A percentile compares a stretch with the other conserved stretches of the same genome.
phyloP scores from a whole-genome alignment of 2,888 invertebrate genomes.

The Macrophya annulata region DNA sequence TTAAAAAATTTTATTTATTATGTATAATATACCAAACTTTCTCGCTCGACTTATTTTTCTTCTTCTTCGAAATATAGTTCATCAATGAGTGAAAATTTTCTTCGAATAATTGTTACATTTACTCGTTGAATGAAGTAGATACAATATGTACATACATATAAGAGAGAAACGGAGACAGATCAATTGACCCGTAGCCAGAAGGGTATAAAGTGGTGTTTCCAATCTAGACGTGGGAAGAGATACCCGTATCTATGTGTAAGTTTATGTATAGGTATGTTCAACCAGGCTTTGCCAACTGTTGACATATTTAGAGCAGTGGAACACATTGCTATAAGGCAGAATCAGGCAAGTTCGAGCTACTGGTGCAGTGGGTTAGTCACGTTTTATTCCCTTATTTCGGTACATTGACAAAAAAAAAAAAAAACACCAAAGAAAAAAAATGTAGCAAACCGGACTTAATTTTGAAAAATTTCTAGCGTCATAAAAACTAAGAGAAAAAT shows the following conservation, averaged over 20 bases:
- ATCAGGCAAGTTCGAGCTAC: background rate
- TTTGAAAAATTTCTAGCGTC: background rate
- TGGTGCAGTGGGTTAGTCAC: constrained; percentile 13
- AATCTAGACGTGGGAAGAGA: constrained; percentile 31
- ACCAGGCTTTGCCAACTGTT: constrained; percentile 38
- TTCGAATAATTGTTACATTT: background rate
- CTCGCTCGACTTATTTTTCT: background rate
- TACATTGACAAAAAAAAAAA: background rate
- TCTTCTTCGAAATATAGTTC: no score
- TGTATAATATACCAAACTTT: background rate
- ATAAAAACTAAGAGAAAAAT: background rate
- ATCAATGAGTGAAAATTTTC: background rate
- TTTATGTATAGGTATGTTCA: background rate
- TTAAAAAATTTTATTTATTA: no score
- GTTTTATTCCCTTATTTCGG: background rate
- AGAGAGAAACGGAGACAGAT: background rate
- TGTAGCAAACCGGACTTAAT: background rate
- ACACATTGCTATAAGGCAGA: constrained; percentile 21
- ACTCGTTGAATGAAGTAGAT: background rate
- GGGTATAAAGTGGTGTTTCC: constrained; percentile 20
- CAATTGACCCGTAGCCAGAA: constrained; percentile 35
- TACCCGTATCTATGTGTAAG: background rate
- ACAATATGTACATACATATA: background rate
- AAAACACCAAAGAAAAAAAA: background rate
- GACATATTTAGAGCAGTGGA: constrained; percentile 32